Evolutionary conservation across 2,113 vertebrate genomes (phyloP).

Genomic region (Axis porcinus): DNA sequence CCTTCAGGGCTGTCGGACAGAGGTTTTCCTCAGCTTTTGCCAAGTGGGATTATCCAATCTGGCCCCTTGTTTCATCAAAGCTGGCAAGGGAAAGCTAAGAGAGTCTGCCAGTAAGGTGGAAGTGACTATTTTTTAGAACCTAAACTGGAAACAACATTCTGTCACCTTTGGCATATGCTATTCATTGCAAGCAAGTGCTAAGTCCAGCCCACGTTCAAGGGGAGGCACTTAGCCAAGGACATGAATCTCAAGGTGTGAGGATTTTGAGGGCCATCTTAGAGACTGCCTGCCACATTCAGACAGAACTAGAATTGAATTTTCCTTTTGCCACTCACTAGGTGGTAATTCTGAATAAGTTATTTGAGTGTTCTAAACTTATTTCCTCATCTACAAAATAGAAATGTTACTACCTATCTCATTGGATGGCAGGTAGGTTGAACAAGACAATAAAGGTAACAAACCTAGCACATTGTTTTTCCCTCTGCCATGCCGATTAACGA

Average conservation of each 20-base stretch:
- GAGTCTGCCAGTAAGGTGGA: neutral
- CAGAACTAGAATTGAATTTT: neutral
- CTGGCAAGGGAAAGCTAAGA: neutral
- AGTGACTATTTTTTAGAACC: neutral
- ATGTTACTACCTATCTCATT: neutral
- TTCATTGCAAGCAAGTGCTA: neutral
- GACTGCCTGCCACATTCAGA: neutral
- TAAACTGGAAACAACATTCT: neutral
- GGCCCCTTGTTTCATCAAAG: neutral
- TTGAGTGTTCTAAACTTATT: neutral
- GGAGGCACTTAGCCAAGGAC: neutral
- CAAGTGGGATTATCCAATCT: neutral
- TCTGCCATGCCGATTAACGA: neutral
- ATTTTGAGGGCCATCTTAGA: neutral
- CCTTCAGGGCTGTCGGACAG: neutral
- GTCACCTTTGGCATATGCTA: neutral
- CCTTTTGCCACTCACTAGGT: neutral
- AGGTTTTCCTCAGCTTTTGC: neutral
- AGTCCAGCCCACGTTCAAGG: neutral
- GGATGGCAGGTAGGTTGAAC: neutral
- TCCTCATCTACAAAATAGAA: neutral
- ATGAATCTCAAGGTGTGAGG: neutral
- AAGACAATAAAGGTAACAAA: neutral
- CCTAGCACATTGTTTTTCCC: neutral
- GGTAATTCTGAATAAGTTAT: neutral